Percentiles rank a stretch among this genome's conserved stretches.
Evolutionary conservation across 2,797 vertebrate genomes (phyloP).

Genomic region (Rhynchonycteris naso): DNA sequence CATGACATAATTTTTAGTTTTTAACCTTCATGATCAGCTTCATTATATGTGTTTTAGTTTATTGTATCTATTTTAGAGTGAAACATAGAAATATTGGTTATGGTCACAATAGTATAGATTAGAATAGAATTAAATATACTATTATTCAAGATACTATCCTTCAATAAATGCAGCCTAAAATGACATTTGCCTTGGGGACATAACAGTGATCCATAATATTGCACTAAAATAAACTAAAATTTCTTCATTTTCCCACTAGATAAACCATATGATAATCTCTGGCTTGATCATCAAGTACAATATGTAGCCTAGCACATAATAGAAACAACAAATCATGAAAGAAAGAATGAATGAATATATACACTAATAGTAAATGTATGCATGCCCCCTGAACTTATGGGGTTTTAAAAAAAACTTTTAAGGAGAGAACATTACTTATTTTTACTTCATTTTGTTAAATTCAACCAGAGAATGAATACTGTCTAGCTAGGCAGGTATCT

Average conservation of each 20-base stretch:
- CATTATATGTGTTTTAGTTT: background rate
- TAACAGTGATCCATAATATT: background rate
- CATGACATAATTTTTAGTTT: background rate
- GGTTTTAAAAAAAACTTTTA: background rate
- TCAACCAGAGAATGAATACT: background rate
- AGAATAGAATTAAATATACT: background rate
- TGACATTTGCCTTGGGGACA: background rate
- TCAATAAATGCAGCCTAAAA: background rate
- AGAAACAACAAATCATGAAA: background rate
- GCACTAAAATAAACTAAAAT: conserved; percentile 1
- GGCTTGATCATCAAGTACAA: background rate
- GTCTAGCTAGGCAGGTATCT: background rate
- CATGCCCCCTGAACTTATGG: background rate
- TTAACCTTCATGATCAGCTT: background rate
- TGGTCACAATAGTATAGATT: background rate
- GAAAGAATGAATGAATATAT: background rate
- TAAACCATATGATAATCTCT: background rate
- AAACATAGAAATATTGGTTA: background rate
- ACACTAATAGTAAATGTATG: background rate
- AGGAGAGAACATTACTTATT: background rate
- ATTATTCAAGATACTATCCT: background rate
- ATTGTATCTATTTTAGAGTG: background rate
- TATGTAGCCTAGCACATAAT: background rate
- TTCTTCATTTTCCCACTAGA: background rate
- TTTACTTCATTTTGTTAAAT: background rate